Base-by-base conservation (phyloP, 92 coral and sea anemone species). In the Zoanthus sansibaricus region DNA sequence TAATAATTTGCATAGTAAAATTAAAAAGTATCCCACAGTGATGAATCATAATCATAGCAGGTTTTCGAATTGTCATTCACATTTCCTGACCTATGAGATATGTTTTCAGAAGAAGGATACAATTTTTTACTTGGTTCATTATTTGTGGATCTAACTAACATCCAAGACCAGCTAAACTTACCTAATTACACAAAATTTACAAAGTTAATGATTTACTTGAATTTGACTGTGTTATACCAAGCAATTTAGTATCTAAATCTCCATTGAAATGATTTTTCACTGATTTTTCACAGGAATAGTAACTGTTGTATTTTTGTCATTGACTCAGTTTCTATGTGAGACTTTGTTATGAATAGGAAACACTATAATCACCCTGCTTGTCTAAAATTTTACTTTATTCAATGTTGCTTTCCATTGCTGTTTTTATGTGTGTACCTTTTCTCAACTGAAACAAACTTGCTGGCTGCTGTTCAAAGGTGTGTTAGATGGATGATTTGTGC, bases 11-110 rank as follows among this genome's bases (percentile, higher is more conserved):
- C 55, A 18, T 3, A 33, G 42, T 33, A 3, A 33, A 5, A 2
- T 3, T 42, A 17, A 58, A 54, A 79, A 21, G 85, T n/a, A 66
- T 84, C 86, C 95, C 98, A 94, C 32, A 85, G 56, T 14, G 86
- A 84, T 0, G 93, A 87, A 1, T 95, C 95, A 82, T 93, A 95
- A 64, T 94, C 94, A 82, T 94, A 93, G 86, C 91, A 88, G 76
- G 93, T 94, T n/a, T 88, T 70, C 9, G 86, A 18, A n/a, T 77
- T 46, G 14, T 61, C 82, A 55, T 87, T 88, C 18, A 10, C 30
- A 13, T 83, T 89, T 13, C 95, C 98, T 95, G 95, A 93, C 1
- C 95, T 95, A 25, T 82, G 77, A 4, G 77, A 71, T 8, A 1
- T 49, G 54, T 4, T 49, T 10, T 33, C 8, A 7, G 54, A 49